These are phyloP conservation scores for Atherinomorus stipes DNA, from an alignment of 2,113 vertebrate genomes.

Conservation along the genomic window DNA sequence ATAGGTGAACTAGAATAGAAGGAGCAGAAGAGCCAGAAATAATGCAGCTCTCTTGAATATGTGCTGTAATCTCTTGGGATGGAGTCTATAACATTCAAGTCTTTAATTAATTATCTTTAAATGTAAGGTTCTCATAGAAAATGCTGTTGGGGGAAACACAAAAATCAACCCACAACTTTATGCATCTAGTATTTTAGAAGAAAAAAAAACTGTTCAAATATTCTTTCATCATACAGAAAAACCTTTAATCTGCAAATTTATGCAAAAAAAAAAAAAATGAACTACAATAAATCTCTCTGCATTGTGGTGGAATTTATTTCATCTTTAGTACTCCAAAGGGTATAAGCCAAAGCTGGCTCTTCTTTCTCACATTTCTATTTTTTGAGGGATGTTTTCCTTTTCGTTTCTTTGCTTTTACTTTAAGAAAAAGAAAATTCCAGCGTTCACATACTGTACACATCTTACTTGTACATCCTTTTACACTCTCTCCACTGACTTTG, in stretches of 20 bases:
- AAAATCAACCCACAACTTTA: background rate
- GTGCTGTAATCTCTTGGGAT: background rate
- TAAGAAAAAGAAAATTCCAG: background rate
- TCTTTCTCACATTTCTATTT: too few species aligned
- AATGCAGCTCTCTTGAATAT: conserved; percentile 47
- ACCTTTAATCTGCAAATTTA: background rate
- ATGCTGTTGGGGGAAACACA: fast-evolving
- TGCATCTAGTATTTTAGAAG: background rate
- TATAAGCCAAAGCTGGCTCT: too few species aligned
- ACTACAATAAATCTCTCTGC: too few species aligned
- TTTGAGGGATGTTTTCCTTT: background rate
- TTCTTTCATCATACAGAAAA: background rate
- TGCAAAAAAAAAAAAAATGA: background rate
- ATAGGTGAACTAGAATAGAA: conserved; percentile 93
- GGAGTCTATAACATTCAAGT: conserved; percentile 3
- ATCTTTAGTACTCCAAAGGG: too few species aligned
- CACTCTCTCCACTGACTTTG: background rate
- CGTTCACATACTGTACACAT: too few species aligned
- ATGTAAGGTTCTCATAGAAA: background rate
- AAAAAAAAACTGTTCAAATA: background rate
- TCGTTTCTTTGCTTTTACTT: background rate
- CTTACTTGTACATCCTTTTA: background rate
- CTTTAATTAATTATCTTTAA: background rate
- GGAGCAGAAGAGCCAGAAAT: conserved; percentile 66
- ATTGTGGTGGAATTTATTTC: too few species aligned